Evolutionary conservation across 2,888 invertebrate genomes (phyloP), one percentile per base, ranked within the genome.

Genomic region (Archips xylosteana): DNA sequence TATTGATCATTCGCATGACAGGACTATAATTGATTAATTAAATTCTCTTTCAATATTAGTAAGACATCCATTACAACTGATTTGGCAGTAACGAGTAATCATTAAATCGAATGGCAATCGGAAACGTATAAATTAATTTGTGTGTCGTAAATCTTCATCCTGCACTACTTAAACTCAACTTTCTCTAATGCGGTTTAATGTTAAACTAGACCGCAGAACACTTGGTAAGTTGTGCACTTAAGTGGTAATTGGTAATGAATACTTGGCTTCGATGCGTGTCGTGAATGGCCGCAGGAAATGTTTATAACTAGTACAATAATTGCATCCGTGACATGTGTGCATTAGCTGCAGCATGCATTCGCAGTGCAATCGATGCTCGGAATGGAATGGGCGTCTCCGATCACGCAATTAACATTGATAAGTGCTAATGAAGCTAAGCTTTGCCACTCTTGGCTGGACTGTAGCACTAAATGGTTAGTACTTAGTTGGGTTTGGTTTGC

Each of bases 251-350:
- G 42, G 57, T 49, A 34, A 73, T 39, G 63, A 70, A 70, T 63
- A 63, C 34, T 13, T 61, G 49, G 47, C 13, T 59, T 42, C 34
- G 23, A 54, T 57, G 57, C 45, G 51, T 65, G 62, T 57, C 63
- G 49, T 15, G 51, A 68, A 63, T 59, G 62, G 68, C 68, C 42
- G 51, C 61, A 65, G 68, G 75, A 75, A 63, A 71, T 71, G 69
- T 61, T 69, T 60, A 15, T 64, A 74, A 70, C 65, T 73, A 75
- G 68, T 73, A 76, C 74, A 76, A 80, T 84, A 81, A 83, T 83
- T 81, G 79, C 80, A 76, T 73, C 77, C 76, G 78, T 75, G 80
- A 80, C 80, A 77, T 78, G 81, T 82, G 82, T 54, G 72, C 67
- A 47, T 45, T 39, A 45, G 73, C 67, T 57, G 42, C 71, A 61